Conservation (phyloP, 2,797 vertebrate species). For the Cyclura pinguis region DNA sequence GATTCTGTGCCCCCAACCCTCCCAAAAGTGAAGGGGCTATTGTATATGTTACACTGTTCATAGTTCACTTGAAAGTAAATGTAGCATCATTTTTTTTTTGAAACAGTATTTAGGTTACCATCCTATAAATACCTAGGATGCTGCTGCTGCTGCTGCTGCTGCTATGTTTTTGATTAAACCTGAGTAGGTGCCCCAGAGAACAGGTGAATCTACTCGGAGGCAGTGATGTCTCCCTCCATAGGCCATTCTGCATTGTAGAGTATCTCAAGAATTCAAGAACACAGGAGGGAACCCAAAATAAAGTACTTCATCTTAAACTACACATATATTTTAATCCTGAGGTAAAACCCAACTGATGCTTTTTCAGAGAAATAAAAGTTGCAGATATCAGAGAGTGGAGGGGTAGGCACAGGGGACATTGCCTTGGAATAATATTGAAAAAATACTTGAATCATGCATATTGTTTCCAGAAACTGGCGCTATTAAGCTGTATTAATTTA, state of each 20-base stretch:
- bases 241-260: not conserved
- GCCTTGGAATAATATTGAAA: conserved; percentile 54
- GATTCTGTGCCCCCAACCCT: no score
- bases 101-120: no score
- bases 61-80: not conserved
- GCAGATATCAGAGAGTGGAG: conserved; percentile 58
- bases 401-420: not conserved
- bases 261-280: not conserved
- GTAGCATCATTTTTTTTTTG: no score
- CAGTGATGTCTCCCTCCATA: not conserved
- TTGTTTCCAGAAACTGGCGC: conserved; percentile 43
- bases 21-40: no score
- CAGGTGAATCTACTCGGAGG: not conserved
- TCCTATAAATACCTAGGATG: no score
- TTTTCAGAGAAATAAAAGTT: conserved; percentile 67
- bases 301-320: not conserved
- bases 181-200: not conserved
- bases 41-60: not conserved
- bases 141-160: not conserved
- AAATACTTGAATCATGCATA: conserved; percentile 26
- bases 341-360: conserved; percentile 68
- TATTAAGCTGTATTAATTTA: conserved; percentile 35
- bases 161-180: not conserved
- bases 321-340: conserved; percentile 70
- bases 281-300: not conserved